Percentiles rank a stretch among this genome's conserved stretches.
phyloP scores from a whole-genome alignment of 35 echinoderm and acorn worm genomes.

The Holothuria glaberrima region DNA sequence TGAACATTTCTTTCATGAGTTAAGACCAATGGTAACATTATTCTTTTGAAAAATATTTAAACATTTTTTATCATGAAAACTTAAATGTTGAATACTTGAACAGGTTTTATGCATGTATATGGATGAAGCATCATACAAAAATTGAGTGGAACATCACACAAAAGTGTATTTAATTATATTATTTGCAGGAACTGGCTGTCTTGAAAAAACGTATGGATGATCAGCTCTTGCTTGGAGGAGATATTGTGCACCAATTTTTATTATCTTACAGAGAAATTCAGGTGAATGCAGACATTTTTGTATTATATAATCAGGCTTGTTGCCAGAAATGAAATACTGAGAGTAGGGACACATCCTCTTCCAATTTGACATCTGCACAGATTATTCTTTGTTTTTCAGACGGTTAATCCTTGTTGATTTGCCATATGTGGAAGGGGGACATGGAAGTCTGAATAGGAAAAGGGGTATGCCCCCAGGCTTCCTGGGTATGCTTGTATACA shows the following conservation, averaged over 20 bases:
- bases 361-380: too few relatives aligned
- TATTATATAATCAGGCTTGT: too few relatives aligned
- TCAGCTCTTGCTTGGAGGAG: constrained; percentile 82
- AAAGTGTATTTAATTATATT: background rate
- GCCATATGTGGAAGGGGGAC: too few relatives aligned
- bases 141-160: background rate
- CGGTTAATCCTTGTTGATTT: too few relatives aligned
- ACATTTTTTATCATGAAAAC: background rate
- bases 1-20: too few relatives aligned
- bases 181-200: constrained; percentile 73
- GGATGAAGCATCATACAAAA: background rate
- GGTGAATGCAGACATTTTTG: background rate
- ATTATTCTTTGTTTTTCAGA: too few relatives aligned
- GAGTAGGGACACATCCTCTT: too few relatives aligned
- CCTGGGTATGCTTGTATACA: too few relatives aligned
- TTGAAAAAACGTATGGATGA: constrained; percentile 97
- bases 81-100: background rate
- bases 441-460: too few relatives aligned
- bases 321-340: too few relatives aligned
- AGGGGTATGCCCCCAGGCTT: too few relatives aligned
- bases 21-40: background rate
- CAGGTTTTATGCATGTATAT: background rate
- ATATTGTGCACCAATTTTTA: constrained; percentile 93
- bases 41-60: background rate
- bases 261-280: constrained; percentile 96